Conservation (phyloP, 2,797 vertebrate species). For the Potorous gilbertii region DNA sequence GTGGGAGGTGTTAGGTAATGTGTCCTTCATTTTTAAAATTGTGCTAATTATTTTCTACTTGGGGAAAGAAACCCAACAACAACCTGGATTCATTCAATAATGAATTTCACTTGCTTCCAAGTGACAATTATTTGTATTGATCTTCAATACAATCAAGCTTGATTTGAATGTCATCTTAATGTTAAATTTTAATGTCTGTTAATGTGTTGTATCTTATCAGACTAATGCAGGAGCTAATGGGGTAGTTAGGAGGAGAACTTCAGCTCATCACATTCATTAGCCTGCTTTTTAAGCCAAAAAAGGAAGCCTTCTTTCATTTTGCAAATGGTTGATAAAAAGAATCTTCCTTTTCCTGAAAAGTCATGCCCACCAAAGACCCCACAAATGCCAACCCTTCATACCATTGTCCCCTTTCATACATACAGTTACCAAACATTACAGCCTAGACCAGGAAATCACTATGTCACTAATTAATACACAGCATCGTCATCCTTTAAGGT, state of each 20-base stretch:
- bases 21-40: constrained; percentile 17
- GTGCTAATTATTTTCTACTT: constrained; percentile 44
- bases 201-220: constrained; percentile 48
- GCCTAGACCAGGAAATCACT: background rate
- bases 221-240: constrained; percentile 30
- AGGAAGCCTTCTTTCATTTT: constrained; percentile 48
- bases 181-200: constrained; percentile 30
- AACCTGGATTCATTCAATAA: constrained; percentile 26
- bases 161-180: constrained; percentile 24
- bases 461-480: background rate
- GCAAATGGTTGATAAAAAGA: background rate
- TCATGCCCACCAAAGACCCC: background rate
- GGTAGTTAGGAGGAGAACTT: constrained; percentile 44
- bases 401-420: background rate
- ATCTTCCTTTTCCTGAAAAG: constrained; percentile 46
- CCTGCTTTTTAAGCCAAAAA: constrained; percentile 29
- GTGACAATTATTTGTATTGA: constrained; percentile 51
- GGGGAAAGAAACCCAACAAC: constrained; percentile 11
- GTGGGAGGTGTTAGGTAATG: constrained; percentile 8
- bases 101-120: constrained; percentile 54
- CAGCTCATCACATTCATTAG: constrained; percentile 29
- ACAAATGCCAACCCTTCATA: background rate
- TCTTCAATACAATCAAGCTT: constrained; percentile 60
- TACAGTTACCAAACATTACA: constrained; percentile 26
- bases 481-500: background rate